Conservation (phyloP, 2,113 vertebrate genomes). For the Oncorhynchus mykiss region DNA sequence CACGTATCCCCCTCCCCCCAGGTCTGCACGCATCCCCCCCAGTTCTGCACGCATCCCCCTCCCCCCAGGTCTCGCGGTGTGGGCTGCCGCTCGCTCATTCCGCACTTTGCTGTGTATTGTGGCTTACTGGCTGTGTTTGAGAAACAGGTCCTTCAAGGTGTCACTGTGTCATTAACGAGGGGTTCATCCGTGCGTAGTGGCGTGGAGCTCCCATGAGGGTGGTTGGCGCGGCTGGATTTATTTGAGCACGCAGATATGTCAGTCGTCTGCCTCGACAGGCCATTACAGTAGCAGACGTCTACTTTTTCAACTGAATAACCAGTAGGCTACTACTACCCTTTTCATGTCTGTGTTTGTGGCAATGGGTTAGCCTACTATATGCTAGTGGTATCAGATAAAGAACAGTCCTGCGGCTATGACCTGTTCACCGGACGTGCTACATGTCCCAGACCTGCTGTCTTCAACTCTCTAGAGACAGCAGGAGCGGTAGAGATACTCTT, state of each 20-base stretch:
- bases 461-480: too few relatives aligned
- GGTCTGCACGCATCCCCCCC: too few relatives aligned
- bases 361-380: too few relatives aligned
- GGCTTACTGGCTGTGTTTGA: not conserved
- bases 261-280: conserved; percentile 20
- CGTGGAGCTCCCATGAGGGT: conserved; percentile 28
- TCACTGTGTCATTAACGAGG: conserved; percentile 70
- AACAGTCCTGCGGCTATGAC: too few relatives aligned
- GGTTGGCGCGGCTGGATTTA: conserved; percentile 4
- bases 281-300: conserved; percentile 15
- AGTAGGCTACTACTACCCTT: too few relatives aligned
- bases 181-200: conserved; percentile 66
- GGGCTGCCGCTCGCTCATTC: not conserved
- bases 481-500: too few relatives aligned
- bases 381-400: too few relatives aligned
- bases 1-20: not conserved
- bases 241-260: not conserved
- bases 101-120: conserved; percentile 26
- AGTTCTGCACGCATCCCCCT: not conserved
- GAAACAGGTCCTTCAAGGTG: conserved; percentile 64
- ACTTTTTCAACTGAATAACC: not conserved
- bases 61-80: not conserved
- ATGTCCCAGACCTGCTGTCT: too few relatives aligned
- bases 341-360: too few relatives aligned
- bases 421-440: too few relatives aligned